Evolutionary conservation across 2,797 vertebrate genomes (phyloP), one percentile per base, ranked within the genome.

Genomic region (Hyperoplus immaculatus): DNA sequence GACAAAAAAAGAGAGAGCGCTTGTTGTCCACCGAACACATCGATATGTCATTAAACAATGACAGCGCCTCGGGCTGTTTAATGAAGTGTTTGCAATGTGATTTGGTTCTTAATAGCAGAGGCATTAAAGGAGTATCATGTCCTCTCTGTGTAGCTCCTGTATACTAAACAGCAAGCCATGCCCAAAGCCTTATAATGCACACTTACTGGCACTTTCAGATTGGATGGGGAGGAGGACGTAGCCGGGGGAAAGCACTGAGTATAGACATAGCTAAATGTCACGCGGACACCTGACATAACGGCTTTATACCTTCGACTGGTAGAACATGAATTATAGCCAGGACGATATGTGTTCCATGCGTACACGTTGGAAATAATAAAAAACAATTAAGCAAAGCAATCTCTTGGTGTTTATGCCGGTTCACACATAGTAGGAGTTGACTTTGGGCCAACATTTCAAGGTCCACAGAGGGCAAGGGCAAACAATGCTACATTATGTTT

Each of bases 41-140:
- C 88, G 82, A 93, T 91, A 90, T 90, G 81, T 96, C 96, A 97
- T 96, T 95, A 95, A 96, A 96, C 93, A 96, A 95, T 96, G 95
- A 95, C 91, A 93, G 88, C 86, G 75, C 94, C 94, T 92, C 91
- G 90, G 94, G 93, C 91, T 94, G 92, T 95, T 95, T 96, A 96
- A 96, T 97, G 94, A 96, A 96, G 95, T 96, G 93, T 95, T 96
- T 95, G 94, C 92, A 91, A 89, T 95, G 93, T 90, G 89, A 94
- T 95, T 95, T 93, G 93, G 94, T 91, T 87, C 59, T 93, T 95
- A 96, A 96, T 95, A 95, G 93, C 88, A 91, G 85, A 83, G 77
- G 87, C 85, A 93, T 93, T 95, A 96, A 29, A 95, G 89, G 84
- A 92, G 91, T 75, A 94, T 91, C 94, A 86, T 93, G 88, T 93